A percentile compares a stretch with the other conserved stretches of the same genome.
Evolutionary conservation across 2,113 vertebrate species (phyloP).

Genomic region (Orientallactaga bullata): DNA sequence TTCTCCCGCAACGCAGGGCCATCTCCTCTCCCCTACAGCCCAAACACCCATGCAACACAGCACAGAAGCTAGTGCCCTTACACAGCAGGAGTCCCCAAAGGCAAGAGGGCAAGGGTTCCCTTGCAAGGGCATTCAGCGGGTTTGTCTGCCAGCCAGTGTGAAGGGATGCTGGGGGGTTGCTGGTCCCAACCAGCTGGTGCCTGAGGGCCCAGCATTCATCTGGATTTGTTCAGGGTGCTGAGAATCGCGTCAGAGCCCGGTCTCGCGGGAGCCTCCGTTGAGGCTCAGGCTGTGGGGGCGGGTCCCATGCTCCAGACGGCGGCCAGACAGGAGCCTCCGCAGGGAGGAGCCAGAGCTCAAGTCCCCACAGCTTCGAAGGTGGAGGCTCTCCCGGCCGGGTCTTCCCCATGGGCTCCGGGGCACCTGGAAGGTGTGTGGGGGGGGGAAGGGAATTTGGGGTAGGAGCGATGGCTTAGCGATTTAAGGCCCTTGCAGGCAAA

Average conservation of each 20-base stretch:
- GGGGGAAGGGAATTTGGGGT: no score
- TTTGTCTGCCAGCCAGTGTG: slow-evolving; percentile 57
- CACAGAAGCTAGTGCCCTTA: slow-evolving; percentile 13
- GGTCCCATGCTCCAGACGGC: slow-evolving; percentile 82
- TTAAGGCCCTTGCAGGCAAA: no score
- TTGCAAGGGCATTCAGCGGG: slow-evolving; percentile 17
- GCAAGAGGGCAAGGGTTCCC: slow-evolving; percentile 45
- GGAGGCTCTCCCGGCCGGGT: slow-evolving; percentile 90
- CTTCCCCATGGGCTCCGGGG: slow-evolving; percentile 87
- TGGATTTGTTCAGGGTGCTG: background rate
- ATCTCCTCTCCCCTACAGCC: background rate
- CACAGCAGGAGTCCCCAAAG: slow-evolving; percentile 64
- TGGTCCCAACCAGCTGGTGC: slow-evolving; percentile 37
- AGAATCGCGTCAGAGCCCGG: slow-evolving; percentile 83
- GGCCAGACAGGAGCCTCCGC: slow-evolving; percentile 88
- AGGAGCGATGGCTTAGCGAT: no score
- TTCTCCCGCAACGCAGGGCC: slow-evolving; percentile 15
- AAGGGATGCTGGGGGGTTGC: slow-evolving; percentile 3
- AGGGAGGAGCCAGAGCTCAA: slow-evolving; percentile 94
- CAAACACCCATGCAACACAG: slow-evolving; percentile 56
- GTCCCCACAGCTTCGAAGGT: slow-evolving; percentile 96
- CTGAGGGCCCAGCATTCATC: background rate
- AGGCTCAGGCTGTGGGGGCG: slow-evolving; percentile 92
- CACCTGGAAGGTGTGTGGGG: slow-evolving; percentile 83
- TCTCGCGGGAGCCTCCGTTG: slow-evolving; percentile 91